Evolutionary conservation across 2,797 vertebrate species (phyloP).

Genomic region (Nyctibius grandis): DNA sequence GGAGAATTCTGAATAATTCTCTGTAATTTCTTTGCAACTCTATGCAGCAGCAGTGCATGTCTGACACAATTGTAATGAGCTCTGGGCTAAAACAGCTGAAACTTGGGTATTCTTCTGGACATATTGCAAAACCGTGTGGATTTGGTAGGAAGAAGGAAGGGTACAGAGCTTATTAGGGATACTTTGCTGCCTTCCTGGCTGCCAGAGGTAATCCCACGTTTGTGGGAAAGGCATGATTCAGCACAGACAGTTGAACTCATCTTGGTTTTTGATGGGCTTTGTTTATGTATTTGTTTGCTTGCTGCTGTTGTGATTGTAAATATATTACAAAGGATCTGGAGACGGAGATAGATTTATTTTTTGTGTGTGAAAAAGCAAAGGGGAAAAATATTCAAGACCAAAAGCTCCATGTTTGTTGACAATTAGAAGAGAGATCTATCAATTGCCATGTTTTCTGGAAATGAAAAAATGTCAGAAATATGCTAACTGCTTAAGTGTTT

Average conservation of each 20-base stretch:
- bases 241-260: neutral
- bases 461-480: neutral
- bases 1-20: neutral
- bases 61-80: neutral
- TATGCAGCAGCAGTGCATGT: neutral
- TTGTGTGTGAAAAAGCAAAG: neutral
- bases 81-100: neutral
- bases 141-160: neutral
- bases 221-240: neutral
- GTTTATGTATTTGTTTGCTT: neutral
- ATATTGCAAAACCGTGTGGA: neutral
- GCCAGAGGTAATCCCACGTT: neutral
- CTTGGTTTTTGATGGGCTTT: neutral
- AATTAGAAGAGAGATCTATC: neutral
- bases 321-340: neutral
- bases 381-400: neutral
- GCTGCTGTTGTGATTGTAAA: neutral
- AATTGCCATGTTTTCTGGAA: neutral
- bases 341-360: neutral
- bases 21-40: neutral
- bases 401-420: neutral
- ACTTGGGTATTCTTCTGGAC: neutral
- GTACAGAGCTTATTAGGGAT: neutral
- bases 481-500: neutral
- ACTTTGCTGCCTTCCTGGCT: neutral